phyloP scores from a whole-genome alignment of 2,888 invertebrate genomes.

The Plutella xylostella region DNA sequence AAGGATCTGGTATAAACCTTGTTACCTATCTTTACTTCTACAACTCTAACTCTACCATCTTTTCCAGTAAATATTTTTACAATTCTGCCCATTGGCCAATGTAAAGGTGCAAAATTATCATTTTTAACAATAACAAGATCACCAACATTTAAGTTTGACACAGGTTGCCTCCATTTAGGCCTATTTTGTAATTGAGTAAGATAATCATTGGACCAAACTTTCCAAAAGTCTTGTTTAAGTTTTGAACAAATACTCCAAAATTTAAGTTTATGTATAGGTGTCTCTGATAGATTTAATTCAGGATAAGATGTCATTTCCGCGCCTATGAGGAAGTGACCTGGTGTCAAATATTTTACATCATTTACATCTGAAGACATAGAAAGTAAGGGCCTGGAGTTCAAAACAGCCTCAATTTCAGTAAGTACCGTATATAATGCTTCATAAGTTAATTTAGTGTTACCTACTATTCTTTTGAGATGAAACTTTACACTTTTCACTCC shows the following conservation, averaged over 20 bases:
- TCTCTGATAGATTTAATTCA: neutral
- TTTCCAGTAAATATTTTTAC: neutral
- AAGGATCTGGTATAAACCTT: too few species aligned
- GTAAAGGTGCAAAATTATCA: neutral
- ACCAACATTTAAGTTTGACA: neutral
- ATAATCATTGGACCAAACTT: conserved; percentile 1
- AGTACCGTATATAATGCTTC: conserved; percentile 7
- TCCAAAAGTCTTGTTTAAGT: conserved; percentile 5
- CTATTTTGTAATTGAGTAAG: conserved; percentile 5
- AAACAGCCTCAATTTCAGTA: conserved; percentile 7
- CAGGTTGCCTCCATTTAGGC: neutral
- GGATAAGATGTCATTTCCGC: neutral
- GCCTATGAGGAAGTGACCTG: conserved; percentile 6
- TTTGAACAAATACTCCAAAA: conserved; percentile 4
- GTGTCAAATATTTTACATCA: conserved; percentile 4
- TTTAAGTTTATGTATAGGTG: neutral
- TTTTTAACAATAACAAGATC: neutral
- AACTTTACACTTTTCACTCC: conserved; percentile 6
- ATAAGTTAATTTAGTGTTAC: conserved; percentile 3
- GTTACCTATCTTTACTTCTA: neutral
- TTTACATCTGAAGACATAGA: neutral
- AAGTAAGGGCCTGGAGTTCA: conserved; percentile 8
- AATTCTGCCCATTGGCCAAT: neutral
- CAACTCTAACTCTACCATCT: neutral
- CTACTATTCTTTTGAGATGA: conserved; percentile 8